Evolutionary conservation across 2,888 invertebrate species (phyloP), one percentile per base, ranked within the genome.

Genomic region (Cheilosia vulpina): DNA sequence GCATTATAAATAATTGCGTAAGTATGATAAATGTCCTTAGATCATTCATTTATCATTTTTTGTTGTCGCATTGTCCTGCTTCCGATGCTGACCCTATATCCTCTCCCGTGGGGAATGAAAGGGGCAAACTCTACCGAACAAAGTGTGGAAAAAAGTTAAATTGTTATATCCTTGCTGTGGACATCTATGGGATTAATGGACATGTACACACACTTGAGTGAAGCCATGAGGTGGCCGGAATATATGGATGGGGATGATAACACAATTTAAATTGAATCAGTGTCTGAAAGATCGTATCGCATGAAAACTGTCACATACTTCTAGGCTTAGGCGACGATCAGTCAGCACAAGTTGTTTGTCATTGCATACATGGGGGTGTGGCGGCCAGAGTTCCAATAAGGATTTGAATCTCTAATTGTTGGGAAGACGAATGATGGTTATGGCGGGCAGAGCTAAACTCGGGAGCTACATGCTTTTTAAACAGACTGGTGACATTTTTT

Each of bases 1-100:
- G 63, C 78, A 78, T 78, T 78, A 78, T 78, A 78, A 72, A 78
- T 78, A 78, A 78, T 78, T 78, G 78, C 71, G 62, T 72, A 78
- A 78, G 78, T 78, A 78, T 78, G 78, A 78, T 78, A 78, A 78
- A 78, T 78, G 71, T 72, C 78, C 71, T 78, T 58, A 50, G 69
- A 78, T 78, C 71, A 71, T 63, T 78, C 78, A 72, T 78, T 78
- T 72, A 78, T 78, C 78, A 78, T 78, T 71, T 38, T 69, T 41
- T 60, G 68, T 77, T 43, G 31, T 21, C 17, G 19, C 41, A 19
- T 24, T 72, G 38, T 63, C 53, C 21, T 50, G 24, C 24, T n/a
- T 6, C 45, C 13, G 17, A 17, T 47, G n/a, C 19, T 50, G 4
- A n/a, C 15, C 21, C 58, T 17, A 7, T 17, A 13, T 13, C 31